Base-by-base conservation (phyloP, 2,113 vertebrate genomes). In the Rhombomys opimus region DNA sequence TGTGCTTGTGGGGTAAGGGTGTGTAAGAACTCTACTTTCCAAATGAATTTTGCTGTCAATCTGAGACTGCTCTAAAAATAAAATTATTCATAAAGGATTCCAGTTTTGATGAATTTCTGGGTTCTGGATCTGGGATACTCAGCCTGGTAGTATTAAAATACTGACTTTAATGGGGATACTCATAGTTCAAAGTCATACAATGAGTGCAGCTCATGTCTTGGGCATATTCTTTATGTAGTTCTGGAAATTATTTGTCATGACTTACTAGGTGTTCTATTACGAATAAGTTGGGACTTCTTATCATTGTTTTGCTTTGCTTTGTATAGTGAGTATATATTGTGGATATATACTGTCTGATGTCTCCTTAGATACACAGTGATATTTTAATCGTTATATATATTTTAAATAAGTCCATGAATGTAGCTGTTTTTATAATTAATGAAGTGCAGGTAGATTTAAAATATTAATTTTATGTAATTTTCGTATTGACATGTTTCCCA, bases 271-370 rank as follows among this genome's bases (percentile, higher is more conserved):
- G 54, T 89, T 93, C 89, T 89, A 5, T 2, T 54, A 35, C 46
- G 68, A 92, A 80, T n/a, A 10, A 7, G 6, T 63, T 38, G 23
- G 35, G 30, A 77, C 68, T 89, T 91, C 65, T 61, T 87, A 61
- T 81, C 52, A 87, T 38, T 93, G 32, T 89, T 89, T 96, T 92
- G 68, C 22, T 65, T 75, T 87, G 76, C 25, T 92, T 25, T 68
- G 7, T 63, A 3, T 61, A 38, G 22, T 78, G 87, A 86, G 25
- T 50, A 12, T 32, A 18, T 59, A 5, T 90, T 65, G 38, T 81
- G 35, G 1, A 22, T 25, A 73, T 76, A 63, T 35, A 4, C 46
- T 92, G 93, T 75, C 63, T 75, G 15, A 67, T 87, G n/a, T 72
- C 5, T 46, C 50, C 17, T 95, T 91, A 59, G 77, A 18, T 63